Conservation (phyloP, 2,797 vertebrate genomes). For the Aeoliscus strigatus region DNA sequence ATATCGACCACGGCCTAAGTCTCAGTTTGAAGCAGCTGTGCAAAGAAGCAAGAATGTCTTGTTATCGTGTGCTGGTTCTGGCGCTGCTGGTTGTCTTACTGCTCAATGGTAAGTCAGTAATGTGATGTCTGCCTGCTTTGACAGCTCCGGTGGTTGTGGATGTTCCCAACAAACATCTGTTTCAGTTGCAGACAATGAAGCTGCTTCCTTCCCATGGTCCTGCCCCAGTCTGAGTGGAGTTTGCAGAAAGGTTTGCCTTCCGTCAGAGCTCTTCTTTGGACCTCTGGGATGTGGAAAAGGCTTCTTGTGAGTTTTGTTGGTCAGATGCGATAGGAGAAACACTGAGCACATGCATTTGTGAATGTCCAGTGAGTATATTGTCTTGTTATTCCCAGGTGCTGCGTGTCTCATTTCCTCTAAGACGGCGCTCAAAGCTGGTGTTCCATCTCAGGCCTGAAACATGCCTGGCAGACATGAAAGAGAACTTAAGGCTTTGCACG, state of each 20-base stretch:
- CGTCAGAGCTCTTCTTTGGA: slow-evolving; percentile 76
- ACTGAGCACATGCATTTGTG: no score
- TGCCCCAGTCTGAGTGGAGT: slow-evolving; percentile 71
- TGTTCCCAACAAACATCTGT: slow-evolving; percentile 17
- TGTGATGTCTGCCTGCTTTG: no score
- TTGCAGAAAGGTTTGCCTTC: slow-evolving; percentile 73
- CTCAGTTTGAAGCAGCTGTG: slow-evolving; percentile 35
- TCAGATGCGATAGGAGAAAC: no score
- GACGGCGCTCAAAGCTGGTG: no score
- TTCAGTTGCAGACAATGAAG: slow-evolving; percentile 66
- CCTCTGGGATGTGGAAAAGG: slow-evolving; percentile 76
- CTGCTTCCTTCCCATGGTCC: slow-evolving; percentile 70
- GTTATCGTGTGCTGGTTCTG: slow-evolving; percentile 45
- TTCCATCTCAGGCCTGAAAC: no score
- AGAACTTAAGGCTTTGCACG: no score
- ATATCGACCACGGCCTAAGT: slow-evolving; percentile 11
- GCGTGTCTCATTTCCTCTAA: slow-evolving; percentile 76
- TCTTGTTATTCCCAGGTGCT: slow-evolving; percentile 63
- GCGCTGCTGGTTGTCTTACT: slow-evolving; percentile 60
- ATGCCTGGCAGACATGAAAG: no score
- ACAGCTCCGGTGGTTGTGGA: no score
- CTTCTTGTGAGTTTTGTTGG: slow-evolving; percentile 64
- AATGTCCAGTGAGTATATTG: not conserved
- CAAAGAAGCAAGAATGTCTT: slow-evolving; percentile 57
- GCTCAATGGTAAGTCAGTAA: slow-evolving; percentile 63